Base-by-base conservation (phyloP, 2,113 vertebrate species). In the Alectura lathami region DNA sequence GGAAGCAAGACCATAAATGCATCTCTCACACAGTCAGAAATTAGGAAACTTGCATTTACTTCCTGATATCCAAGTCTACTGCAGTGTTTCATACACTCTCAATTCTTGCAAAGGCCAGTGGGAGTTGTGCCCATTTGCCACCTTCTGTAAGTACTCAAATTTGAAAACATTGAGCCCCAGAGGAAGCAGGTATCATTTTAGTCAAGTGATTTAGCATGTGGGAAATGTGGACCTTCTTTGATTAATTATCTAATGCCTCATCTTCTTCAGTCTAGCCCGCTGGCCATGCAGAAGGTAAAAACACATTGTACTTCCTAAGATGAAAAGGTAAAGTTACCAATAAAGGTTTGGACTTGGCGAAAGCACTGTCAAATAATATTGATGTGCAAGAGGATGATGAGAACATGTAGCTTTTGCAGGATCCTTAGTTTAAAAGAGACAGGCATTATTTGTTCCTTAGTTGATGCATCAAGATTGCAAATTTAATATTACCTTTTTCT, bases 271-370 rank as follows among this genome's bases (percentile, higher is more conserved):
- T n/a, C 17, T 9, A 69, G 63, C 6, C 18, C 16, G 9, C 1
- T 62, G 14, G 15, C 40, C 29, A 24, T 1, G 13, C 0, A 48
- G 6, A 7, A 0, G 0, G 20, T 8, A 91, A 86, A 85, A 53
- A 4, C 4, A n/a, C 36, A 34, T 22, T 50, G 7, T 32, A 7
- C 24, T 89, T 48, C 42, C 30, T 60, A 66, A 36, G 40, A 53
- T 18, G 4, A 70, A 43, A 70, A 43, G 9, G 34, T 8, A 69
- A 48, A 77, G 9, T 50, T 8, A 20, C 1, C 34, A 53, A 83
- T 5, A 21, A 86, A 80, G 69, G 27, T 81, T 9, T 27, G 43
- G 12, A 29, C 45, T 57, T 81, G 67, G 7, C 5, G 11, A 88
- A 89, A 82, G 26, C 17, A 67, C 9, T 36, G 11, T 15, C 80